phyloP scores from a whole-genome alignment of 2,797 vertebrate genomes.

The Anolis apletophallus region DNA sequence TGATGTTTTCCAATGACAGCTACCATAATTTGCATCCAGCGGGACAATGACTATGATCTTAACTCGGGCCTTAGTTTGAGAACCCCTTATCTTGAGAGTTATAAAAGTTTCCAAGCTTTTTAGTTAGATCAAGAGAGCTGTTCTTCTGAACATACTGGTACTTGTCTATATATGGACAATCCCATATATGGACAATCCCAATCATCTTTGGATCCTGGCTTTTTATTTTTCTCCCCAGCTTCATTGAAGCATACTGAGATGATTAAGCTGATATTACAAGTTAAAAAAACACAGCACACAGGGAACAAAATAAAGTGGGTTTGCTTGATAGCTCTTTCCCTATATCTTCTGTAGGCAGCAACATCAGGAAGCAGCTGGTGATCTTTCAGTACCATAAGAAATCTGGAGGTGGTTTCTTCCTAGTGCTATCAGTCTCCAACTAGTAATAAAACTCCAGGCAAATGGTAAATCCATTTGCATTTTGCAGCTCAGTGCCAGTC shows the following conservation, averaged over 20 bases:
- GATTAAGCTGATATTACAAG: slow-evolving; percentile 45
- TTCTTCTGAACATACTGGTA: background rate
- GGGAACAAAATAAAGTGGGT: slow-evolving; percentile 51
- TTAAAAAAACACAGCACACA: slow-evolving; percentile 35
- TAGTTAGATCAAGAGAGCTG: background rate
- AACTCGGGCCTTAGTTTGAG: too few species aligned
- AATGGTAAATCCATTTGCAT: slow-evolving; percentile 70
- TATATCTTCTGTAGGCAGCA: slow-evolving; percentile 60
- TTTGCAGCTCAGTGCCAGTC: slow-evolving; percentile 73
- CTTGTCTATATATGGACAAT: background rate
- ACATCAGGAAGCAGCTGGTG: slow-evolving; percentile 47
- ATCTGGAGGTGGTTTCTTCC: slow-evolving; percentile 62
- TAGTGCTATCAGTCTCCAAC: slow-evolving; percentile 67
- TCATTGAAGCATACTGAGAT: background rate
- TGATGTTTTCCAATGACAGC: too few species aligned
- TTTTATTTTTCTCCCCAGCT: slow-evolving; percentile 8
- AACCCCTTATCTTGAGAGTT: too few species aligned
- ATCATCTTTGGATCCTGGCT: background rate
- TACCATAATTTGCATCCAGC: too few species aligned
- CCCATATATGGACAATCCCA: background rate
- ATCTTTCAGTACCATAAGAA: slow-evolving; percentile 66
- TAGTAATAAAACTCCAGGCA: slow-evolving; percentile 69
- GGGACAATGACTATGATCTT: too few species aligned
- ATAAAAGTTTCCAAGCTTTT: too few species aligned
- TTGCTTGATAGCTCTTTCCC: slow-evolving; percentile 58